Evolutionary conservation across 2,888 invertebrate species (phyloP).

Genomic region (Dasysyrphus tricinctus): DNA sequence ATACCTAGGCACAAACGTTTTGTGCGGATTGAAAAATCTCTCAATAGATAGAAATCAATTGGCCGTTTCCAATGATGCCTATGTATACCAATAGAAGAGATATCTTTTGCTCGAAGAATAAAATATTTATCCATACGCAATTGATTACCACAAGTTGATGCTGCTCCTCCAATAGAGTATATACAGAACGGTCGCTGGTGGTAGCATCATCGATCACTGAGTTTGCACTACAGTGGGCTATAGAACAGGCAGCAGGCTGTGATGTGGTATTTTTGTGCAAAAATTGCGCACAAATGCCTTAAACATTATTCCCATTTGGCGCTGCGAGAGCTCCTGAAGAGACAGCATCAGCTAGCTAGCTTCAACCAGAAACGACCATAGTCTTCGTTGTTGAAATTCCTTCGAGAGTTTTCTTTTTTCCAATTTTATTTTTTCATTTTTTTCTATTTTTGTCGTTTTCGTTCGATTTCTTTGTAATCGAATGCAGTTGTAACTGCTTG

Average conservation of each 20-base stretch:
- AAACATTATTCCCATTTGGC: slow-evolving; percentile 75
- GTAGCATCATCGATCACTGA: slow-evolving; percentile 65
- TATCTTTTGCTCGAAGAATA: slow-evolving; percentile 53
- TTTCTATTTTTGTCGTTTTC: slow-evolving; percentile 28
- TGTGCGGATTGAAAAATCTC: slow-evolving; percentile 69
- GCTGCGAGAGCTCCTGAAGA: slow-evolving; percentile 30
- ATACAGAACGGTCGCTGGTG: neutral
- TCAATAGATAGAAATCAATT: slow-evolving; percentile 71
- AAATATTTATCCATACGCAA: slow-evolving; percentile 75
- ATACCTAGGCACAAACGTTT: slow-evolving; percentile 64
- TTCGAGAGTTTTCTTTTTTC: slow-evolving; percentile 77
- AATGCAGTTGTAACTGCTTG: slow-evolving; percentile 69
- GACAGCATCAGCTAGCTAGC: neutral
- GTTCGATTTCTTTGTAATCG: slow-evolving; percentile 72
- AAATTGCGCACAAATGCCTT: slow-evolving; percentile 71
- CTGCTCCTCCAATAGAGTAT: slow-evolving; percentile 38
- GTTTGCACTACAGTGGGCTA: slow-evolving; percentile 11
- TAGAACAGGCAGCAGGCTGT: slow-evolving; percentile 9
- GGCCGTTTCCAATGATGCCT: slow-evolving; percentile 11
- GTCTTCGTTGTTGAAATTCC: slow-evolving; percentile 68
- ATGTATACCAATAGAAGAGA: slow-evolving; percentile 20
- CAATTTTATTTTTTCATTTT: slow-evolving; percentile 29
- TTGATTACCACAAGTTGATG: slow-evolving; percentile 67
- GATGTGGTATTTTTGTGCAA: slow-evolving; percentile 68
- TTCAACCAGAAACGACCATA: slow-evolving; percentile 14